Conservation (phyloP, 2,888 invertebrate species). For the Beris morrisii region DNA sequence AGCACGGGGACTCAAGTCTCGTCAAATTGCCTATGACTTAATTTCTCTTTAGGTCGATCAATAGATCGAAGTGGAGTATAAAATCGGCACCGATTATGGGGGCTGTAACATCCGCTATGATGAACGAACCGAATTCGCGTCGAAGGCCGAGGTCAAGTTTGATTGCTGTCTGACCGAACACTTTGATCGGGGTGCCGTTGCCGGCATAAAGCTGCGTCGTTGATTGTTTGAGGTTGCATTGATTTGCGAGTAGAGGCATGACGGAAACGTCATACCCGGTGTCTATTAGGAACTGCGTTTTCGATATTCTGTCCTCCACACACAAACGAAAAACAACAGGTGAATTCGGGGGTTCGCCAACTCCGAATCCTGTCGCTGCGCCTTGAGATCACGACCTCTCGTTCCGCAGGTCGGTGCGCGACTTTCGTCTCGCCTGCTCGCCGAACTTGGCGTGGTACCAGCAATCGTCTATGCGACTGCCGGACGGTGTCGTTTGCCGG, state of each 20-base stretch:
- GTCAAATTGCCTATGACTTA: neutral
- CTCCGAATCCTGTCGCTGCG: neutral
- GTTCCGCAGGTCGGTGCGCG: no score
- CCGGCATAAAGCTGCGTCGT: constrained; percentile 33
- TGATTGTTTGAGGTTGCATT: neutral
- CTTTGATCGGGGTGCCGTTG: constrained; percentile 37
- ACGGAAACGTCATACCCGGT: neutral
- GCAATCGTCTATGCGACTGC: neutral
- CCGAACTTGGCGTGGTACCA: neutral
- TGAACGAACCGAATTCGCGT: constrained; percentile 39
- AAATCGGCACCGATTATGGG: constrained; percentile 42
- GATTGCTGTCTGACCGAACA: constrained; percentile 33
- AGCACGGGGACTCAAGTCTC: neutral
- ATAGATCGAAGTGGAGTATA: constrained; percentile 25
- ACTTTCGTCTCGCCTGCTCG: neutral
- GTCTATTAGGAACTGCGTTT: neutral
- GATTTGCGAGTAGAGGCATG: neutral
- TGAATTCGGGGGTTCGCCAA: neutral
- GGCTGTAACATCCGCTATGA: constrained; percentile 39
- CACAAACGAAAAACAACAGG: no score
- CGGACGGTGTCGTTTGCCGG: no score
- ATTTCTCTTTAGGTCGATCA: neutral
- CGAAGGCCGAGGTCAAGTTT: constrained; percentile 40
- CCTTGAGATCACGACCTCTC: neutral
- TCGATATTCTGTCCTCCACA: neutral